Evolutionary conservation across 2,888 invertebrate species (phyloP), one percentile per base, ranked within the genome.

Genomic region (Creontiades dilutus): DNA sequence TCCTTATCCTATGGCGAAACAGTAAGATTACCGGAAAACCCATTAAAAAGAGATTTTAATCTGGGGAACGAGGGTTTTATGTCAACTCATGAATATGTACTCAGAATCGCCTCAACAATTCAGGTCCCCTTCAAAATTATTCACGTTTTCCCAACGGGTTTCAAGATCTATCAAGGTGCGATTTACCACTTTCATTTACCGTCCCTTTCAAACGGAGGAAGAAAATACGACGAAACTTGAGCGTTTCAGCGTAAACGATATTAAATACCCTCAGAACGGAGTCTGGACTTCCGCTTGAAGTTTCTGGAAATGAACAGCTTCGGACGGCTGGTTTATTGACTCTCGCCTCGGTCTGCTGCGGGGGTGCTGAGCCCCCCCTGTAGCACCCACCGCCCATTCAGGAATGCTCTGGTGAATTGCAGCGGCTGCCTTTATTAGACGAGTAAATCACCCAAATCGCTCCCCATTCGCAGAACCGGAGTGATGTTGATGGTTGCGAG

Each of bases 351-450:
- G 23, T 9, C 27, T 68, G 68, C 23, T 68, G 68, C 19, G n/a
- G 68, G 68, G 68, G 57, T 14, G 57, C 16, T 14, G 0, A 0
- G 57, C 16, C 57, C 14, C 16, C 37, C 37, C 37, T 7, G 37
- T 7, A 37, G 7, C 76, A 19, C 27, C 76, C 75, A 9, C n/a
- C 7, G 75, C 19, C n/a, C 75, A 16, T 9, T 27, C 76, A 27
- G 76, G 76, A 47, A 19, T 47, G 78, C 47, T 78, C 47, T 78
- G 48, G 37, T 46, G 76, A 76, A 86, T 75, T 86, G 86, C 75
- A 86, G 76, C 28, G n/a, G 48, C 86, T 47, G 86, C 86, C 68
- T 86, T 86, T 86, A 86, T 86, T 86, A 86, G 86, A 86, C 75
- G 76, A 76, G 86, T 86, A 86, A 86, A 86, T 86, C 86, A 86